Conservation (phyloP, 2,888 invertebrate genomes). For the Atethmia centrago region DNA sequence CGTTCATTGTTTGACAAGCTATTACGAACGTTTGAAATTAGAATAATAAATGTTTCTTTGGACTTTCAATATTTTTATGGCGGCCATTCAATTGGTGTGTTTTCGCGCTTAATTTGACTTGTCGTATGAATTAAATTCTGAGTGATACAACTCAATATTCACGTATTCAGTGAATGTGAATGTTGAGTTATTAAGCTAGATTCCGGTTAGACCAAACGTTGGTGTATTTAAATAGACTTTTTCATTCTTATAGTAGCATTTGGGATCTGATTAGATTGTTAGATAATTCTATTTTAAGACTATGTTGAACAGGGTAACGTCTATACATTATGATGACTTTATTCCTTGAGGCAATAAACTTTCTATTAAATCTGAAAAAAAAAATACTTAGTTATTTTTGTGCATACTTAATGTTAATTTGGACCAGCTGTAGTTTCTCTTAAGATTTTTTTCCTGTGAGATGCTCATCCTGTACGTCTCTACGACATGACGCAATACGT, state of each 20-base stretch:
- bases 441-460: too few relatives aligned
- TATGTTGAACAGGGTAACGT: too few relatives aligned
- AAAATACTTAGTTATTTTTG: background rate
- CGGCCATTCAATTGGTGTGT: conserved; percentile 36
- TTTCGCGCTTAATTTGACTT: conserved; percentile 39
- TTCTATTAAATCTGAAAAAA: background rate
- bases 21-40: conserved; percentile 76
- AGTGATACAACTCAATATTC: conserved; percentile 23
- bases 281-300: background rate
- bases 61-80: conserved; percentile 66
- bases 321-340: too few relatives aligned
- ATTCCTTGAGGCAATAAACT: background rate
- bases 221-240: background rate
- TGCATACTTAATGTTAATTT: background rate
- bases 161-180: background rate
- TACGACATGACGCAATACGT: conserved; percentile 5
- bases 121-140: conserved; percentile 7
- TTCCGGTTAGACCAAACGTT: conserved; percentile 5
- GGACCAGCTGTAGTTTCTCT: background rate
- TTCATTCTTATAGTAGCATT: background rate
- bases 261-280: background rate
- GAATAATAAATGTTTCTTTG: conserved; percentile 74
- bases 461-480: background rate
- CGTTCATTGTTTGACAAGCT: conserved; percentile 80
- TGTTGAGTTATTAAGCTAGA: background rate